phyloP scores from a whole-genome alignment of 1,140 invertebrate species.

The Acromyrmex echinatior region DNA sequence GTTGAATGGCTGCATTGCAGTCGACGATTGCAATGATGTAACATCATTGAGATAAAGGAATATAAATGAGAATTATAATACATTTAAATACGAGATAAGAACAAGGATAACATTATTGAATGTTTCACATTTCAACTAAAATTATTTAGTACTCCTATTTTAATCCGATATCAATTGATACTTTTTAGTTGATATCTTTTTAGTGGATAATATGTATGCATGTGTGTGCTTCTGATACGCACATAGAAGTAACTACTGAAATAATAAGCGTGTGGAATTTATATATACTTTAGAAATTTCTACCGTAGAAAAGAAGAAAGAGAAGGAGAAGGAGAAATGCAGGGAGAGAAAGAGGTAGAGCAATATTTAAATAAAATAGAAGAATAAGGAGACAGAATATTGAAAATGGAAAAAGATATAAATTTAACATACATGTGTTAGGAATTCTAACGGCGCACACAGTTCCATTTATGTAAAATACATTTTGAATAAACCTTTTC shows the following conservation, averaged over 20 bases:
- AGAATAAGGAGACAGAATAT: background rate
- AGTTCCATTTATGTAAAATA: background rate
- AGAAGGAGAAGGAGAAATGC: background rate
- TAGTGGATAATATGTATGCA: background rate
- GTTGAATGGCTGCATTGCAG: slow-evolving; percentile 55
- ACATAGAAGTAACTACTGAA: background rate
- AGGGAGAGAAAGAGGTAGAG: background rate
- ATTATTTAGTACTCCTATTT: background rate
- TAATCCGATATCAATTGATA: background rate
- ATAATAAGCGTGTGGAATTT: background rate
- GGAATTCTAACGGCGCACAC: background rate
- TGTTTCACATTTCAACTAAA: slow-evolving; percentile 25
- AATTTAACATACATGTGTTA: background rate
- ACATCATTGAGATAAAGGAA: slow-evolving; percentile 17
- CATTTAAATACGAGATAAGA: background rate
- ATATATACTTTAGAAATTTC: background rate
- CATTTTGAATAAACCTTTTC: background rate
- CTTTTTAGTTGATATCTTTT: slow-evolving; percentile 10
- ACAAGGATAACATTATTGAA: background rate
- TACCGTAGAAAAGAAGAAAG: background rate
- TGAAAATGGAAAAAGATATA: background rate
- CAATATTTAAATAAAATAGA: slow-evolving; percentile 1
- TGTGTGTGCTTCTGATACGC: background rate
- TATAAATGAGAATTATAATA: slow-evolving; percentile 34
- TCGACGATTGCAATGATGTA: slow-evolving; percentile 48